Base-by-base conservation (phyloP, 2,113 vertebrate species). In the Platichthys stellatus region DNA sequence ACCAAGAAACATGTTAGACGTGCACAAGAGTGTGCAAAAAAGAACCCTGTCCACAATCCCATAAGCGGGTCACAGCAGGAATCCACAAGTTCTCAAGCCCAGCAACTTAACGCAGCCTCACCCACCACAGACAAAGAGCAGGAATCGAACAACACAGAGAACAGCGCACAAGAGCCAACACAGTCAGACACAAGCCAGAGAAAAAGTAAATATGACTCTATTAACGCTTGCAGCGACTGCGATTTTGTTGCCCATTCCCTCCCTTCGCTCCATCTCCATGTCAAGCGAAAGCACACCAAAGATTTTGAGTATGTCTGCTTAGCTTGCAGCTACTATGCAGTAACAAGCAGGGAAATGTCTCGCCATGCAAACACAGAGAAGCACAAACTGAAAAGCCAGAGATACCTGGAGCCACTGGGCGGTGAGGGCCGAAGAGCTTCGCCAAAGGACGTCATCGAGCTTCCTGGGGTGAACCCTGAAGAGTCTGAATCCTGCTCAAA, bases 271-370 rank as follows among this genome's bases (percentile, higher is more conserved):
- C 96, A 97, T 49, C 91, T 97, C 45, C 98, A 99, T 0, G 75
- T 98, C 65, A 98, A 97, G 80, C 94, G 96, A 78, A 97, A 96
- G n/a, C 98, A 99, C 82, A 96, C 95, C 6, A 96, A 93, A 86
- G 96, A 97, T 66, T 99, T 97, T 88, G 96, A 98, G 77, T 99
- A 96, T 67, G 96, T 97, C 45, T 99, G 98, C 84, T 94, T 97
- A 91, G 98, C 97, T 0, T 99, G 98, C 73, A 95, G 95, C 82
- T 98, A 99, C 89, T 98, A 97, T 17, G 96, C 98, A 0, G 96
- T 98, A 78, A 99, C 97, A 20, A 94, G 90, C 47, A 93, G 95
- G 58, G 97, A 99, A 89, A 99, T 99, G 96, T 95, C 93, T 40
- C 95, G 96, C 62, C 98, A 99, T 3, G 96, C 95, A 8, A 92